Evolutionary conservation across 37 sponge, comb jelly and placozoan genomes (phyloP).

Genomic region (Lycopodina hypogea): DNA sequence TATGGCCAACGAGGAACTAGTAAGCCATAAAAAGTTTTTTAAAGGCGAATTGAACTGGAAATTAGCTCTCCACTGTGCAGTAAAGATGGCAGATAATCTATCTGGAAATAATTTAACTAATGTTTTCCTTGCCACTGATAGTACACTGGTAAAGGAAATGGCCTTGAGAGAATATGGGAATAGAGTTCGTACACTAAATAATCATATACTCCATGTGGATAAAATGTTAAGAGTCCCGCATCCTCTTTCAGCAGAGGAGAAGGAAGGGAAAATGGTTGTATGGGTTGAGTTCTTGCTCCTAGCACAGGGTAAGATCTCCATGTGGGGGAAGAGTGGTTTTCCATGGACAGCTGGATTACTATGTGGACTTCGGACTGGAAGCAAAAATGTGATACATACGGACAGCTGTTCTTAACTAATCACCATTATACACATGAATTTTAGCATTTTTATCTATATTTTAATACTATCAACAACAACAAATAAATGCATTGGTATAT

Average conservation of each 20-base stretch:
- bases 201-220: constrained; percentile 27
- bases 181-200: constrained; percentile 21
- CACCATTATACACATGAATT: no score
- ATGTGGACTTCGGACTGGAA: not conserved
- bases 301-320: constrained; percentile 4
- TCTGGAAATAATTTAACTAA: not conserved
- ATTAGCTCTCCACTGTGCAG: constrained; percentile 26
- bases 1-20: not conserved
- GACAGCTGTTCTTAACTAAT: no score
- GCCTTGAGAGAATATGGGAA: constrained; percentile 16
- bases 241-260: not conserved
- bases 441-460: no score
- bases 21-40: constrained; percentile 15
- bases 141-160: constrained; percentile 21
- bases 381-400: no score
- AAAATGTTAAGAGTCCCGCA: constrained; percentile 10
- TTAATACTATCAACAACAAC: no score
- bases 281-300: constrained; percentile 52
- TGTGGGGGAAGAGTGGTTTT: not conserved
- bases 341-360: not conserved
- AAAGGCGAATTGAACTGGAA: not conserved
- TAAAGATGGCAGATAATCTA: not conserved
- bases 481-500: no score
- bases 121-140: no score
- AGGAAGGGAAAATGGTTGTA: not conserved